Evolutionary conservation across 1,140 invertebrate species (phyloP).

Genomic region (Neocloeon triangulifer): DNA sequence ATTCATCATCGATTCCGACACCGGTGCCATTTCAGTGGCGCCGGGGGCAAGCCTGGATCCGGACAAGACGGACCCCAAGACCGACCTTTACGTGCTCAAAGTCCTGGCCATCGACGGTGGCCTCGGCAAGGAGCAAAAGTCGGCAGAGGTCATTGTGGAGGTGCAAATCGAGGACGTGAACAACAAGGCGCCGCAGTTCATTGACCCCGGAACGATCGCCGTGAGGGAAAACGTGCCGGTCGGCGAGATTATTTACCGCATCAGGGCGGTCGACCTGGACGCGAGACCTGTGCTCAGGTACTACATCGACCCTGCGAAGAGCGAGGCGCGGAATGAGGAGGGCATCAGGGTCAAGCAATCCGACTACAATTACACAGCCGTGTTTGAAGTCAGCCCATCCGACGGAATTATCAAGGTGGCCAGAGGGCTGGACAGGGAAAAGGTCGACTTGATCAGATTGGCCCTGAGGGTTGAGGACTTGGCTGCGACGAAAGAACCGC

Average conservation of each 20-base stretch:
- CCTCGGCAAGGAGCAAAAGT: slow-evolving; percentile 50
- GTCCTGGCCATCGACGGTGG: slow-evolving; percentile 66
- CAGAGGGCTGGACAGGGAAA: slow-evolving; percentile 56
- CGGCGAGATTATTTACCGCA: slow-evolving; percentile 37
- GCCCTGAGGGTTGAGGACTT: slow-evolving; percentile 63
- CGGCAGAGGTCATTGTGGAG: slow-evolving; percentile 46
- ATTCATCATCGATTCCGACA: slow-evolving; percentile 67
- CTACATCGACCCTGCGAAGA: slow-evolving; percentile 38
- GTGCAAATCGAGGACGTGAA: slow-evolving; percentile 77
- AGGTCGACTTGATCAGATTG: slow-evolving; percentile 54
- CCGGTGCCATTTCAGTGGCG: slow-evolving; percentile 64
- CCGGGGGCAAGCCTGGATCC: slow-evolving; percentile 71
- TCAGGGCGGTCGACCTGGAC: slow-evolving; percentile 58
- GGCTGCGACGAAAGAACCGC: slow-evolving; percentile 46
- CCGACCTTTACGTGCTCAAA: slow-evolving; percentile 28
- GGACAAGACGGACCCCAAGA: slow-evolving; percentile 56
- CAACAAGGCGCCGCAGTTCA: slow-evolving; percentile 61
- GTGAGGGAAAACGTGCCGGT: slow-evolving; percentile 57
- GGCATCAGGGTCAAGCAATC: slow-evolving; percentile 16
- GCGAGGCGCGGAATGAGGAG: slow-evolving; percentile 59
- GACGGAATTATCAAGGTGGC: slow-evolving; percentile 46
- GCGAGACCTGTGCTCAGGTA: slow-evolving; percentile 50
- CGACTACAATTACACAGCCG: slow-evolving; percentile 45
- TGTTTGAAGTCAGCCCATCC: slow-evolving; percentile 49
- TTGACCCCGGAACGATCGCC: slow-evolving; percentile 37